Evolutionary conservation across 2,888 invertebrate genomes (phyloP), one percentile per base, ranked within the genome.

Genomic region (Bombylius major): DNA sequence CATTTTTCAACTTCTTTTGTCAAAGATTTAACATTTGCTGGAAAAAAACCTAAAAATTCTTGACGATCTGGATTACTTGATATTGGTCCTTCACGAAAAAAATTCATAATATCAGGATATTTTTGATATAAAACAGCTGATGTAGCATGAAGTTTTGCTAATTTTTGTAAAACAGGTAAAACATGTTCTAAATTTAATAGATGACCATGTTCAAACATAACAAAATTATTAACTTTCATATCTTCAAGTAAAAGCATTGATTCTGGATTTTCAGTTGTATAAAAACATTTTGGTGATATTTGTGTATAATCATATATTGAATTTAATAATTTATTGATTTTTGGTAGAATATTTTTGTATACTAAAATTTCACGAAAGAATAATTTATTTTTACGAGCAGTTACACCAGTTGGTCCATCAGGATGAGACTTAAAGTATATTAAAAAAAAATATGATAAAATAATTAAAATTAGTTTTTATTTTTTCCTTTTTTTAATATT

Each of bases 61-160:
- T 70, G 69, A 1, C 72, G 63, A 12, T 72, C 68, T 3, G 72
- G 71, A 65, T 73, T 72, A 7, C 66, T 64, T 0, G 71, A 71
- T 45, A 73, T 72, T 4, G 69, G 67, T 4, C 69, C 70, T 53
- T 72, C 72, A 31, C 64, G 51, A 53, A 72, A 73, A 54, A 66
- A 68, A 52, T 72, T 67, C 63, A 73, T 64, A 1, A 69, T 64
- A 45, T 66, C 63, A 0, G 69, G 65, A 61, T 64, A 67, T 14
- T 69, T 59, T 42, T 65, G 59, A 36, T 68, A 65, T 12, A 73
- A 62, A 4, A 71, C 63, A 5, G 68, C 72, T 0, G 81, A 79
- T 47, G 77, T 74, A 4, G 81, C 82, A 62, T 82, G 82, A 57
- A 80, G 69, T 62, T 73, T 76, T 3, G 79, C 81, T 57, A 82